Evolutionary conservation across 1,140 invertebrate genomes (phyloP), one percentile per base, ranked within the genome.

Genomic region (Caenorhabditis inopinata): DNA sequence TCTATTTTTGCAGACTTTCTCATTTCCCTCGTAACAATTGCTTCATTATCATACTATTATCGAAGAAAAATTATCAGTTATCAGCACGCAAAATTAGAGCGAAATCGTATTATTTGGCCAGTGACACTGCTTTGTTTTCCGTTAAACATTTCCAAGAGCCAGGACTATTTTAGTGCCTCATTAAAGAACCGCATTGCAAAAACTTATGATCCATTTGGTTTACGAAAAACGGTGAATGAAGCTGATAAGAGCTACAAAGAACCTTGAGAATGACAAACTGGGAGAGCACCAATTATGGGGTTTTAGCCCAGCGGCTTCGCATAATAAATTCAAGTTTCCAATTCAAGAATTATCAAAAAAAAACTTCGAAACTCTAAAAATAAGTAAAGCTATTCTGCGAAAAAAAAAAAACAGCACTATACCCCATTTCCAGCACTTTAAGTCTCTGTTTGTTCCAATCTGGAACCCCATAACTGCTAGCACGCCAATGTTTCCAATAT

Each of bases 101-200:
- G 38, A 29, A 68, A 68, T 68, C 58, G 58, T 32, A 68, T 68
- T 68, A 68, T 38, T 68, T 68, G 58, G 35, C 58, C n/a, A 9
- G 6, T 21, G 18, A 38, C 32, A 32, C 18, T 68, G 35, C 27
- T 68, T 68, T 32, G 58, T 68, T 68, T 68, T 42, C 32, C 58
- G 58, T 12, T 68, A 38, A 38, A 38, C 32, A 21, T 68, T 58
- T 21, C 32, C 29, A 68, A n/a, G n/a, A n/a, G n/a, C n/a, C n/a
- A n/a, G n/a, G n/a, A n/a, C n/a, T n/a, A n/a, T n/a, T n/a, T n/a
- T n/a, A n/a, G n/a, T n/a, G n/a, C n/a, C n/a, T n/a, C n/a, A n/a
- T n/a, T n/a, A n/a, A n/a, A n/a, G n/a, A n/a, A n/a, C n/a, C n/a
- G n/a, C n/a, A n/a, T n/a, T n/a, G n/a, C n/a, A n/a, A n/a, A 68